These are phyloP conservation scores for Ateles fusciceps DNA, from an alignment of 2,797 vertebrate species.

Conservation along the genomic window DNA sequence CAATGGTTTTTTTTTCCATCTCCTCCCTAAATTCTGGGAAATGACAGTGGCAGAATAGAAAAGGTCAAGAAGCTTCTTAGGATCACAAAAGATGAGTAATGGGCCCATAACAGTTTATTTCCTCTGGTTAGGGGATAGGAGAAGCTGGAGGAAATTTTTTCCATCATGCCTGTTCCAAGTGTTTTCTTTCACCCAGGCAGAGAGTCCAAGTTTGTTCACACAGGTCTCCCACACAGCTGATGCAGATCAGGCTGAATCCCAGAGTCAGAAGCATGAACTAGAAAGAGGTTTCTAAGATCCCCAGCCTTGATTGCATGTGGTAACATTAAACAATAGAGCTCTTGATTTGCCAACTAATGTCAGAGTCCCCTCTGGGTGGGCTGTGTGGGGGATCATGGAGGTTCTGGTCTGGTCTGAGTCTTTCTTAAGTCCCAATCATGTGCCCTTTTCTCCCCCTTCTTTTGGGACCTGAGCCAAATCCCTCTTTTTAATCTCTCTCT, in stretches of 20 bases:
- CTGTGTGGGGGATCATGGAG: background rate
- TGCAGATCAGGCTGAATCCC: constrained; percentile 34
- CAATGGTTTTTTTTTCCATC: background rate
- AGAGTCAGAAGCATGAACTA: constrained; percentile 30
- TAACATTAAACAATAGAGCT: constrained; percentile 55
- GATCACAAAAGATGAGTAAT: constrained; percentile 55
- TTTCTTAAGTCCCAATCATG: background rate
- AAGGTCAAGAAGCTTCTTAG: background rate
- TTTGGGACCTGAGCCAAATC: constrained; percentile 24
- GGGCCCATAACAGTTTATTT: constrained; percentile 49
- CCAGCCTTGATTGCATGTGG: constrained; percentile 31
- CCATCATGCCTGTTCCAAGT: constrained; percentile 40
- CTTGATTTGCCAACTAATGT: constrained; percentile 36
- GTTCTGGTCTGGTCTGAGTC: constrained; percentile 12
- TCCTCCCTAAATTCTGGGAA: constrained; percentile 19
- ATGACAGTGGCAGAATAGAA: constrained; percentile 36
- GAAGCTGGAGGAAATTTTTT: background rate
- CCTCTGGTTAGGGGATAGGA: constrained; percentile 7
- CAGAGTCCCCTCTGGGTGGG: constrained; percentile 43
- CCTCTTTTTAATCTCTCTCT: constrained; percentile 33
- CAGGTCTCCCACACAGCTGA: constrained; percentile 57
- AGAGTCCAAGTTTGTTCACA: constrained; percentile 2
- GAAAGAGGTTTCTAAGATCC: background rate
- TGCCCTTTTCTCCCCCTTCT: background rate
- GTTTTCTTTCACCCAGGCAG: background rate